Conservation (phyloP, 2,888 invertebrate species). For the Tanytarsus gracilentus region DNA sequence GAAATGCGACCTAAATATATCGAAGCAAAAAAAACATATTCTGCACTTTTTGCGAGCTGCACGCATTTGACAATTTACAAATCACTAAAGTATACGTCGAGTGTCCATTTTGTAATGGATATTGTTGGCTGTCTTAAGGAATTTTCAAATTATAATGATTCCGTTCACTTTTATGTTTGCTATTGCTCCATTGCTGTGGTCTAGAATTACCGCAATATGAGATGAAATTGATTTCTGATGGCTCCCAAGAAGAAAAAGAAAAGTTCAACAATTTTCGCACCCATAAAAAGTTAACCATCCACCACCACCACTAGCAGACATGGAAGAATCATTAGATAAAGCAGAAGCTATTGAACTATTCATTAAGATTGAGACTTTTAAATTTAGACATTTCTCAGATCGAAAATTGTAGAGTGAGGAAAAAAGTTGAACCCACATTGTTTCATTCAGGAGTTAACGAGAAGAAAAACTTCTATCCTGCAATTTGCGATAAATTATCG, state of each 20-base stretch:
- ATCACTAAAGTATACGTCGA: too few relatives aligned
- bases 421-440: slow-evolving; percentile 3
- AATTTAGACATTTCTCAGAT: slow-evolving; percentile 5
- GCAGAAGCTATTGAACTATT: slow-evolving; percentile 13
- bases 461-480: neutral
- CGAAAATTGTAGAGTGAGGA: neutral
- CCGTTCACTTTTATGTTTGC: neutral
- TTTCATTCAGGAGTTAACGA: neutral
- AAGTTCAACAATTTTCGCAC: neutral
- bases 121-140: neutral
- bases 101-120: too few relatives aligned
- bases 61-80: too few relatives aligned
- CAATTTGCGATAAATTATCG: slow-evolving; percentile 8
- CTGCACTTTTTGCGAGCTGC: too few relatives aligned
- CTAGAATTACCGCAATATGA: neutral
- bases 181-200: slow-evolving; percentile 6
- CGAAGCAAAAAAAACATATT: too few relatives aligned
- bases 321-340: neutral
- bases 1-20: too few relatives aligned
- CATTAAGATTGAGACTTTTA: slow-evolving; percentile 1
- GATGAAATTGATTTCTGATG: neutral
- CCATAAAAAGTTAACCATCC: neutral
- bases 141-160: neutral
- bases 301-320: neutral
- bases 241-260: neutral